Evolutionary conservation across 2,113 vertebrate genomes (phyloP), one percentile per base, ranked within the genome.

Genomic region (Pedetes capensis): DNA sequence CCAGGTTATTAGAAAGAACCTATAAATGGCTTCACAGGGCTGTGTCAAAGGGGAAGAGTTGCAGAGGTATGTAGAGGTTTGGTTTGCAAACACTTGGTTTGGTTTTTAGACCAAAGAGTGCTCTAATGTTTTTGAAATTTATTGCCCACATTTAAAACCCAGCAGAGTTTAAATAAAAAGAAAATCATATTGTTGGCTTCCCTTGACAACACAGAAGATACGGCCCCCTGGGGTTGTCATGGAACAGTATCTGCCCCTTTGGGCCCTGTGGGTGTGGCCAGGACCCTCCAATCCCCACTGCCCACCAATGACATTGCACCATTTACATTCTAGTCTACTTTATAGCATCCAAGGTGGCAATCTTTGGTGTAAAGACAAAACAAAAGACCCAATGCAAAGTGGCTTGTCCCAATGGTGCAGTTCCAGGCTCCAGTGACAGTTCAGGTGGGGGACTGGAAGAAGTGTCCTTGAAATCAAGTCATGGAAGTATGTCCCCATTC

Each of bases 111-210:
- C 39, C 61, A 69, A 42, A 78, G 11, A 42, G 25, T 51, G 16
- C 61, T 81, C 88, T 53, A 22, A 34, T 44, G 63, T 72, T 74
- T 80, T 72, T 3, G 3, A 39, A 87, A 57, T 64, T 37, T 53
- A 13, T 89, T 74, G 80, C 34, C 25, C 78, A 16, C 25, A 9
- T 64, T 89, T 96, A 93, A 91, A 93, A 89, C 51, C 93, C 49
- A 78, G 72, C 87, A 57, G 64, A 85, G 7, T 34, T 94, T 20
- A 59, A 64, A 20, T 63, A 17, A 91, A 71, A n/a, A 44, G 47
- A 37, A 78, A 25, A 6, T 16, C 9, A 9, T 3, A 8, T 94
- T 71, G 83, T 55, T 84, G 32, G n/a, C 32, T 84, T 83, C 39
- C 64, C 42, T 90, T 44, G 29, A 64, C 85, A 91, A 76, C n/a